These are phyloP conservation scores for Salvator merianae DNA, from an alignment of 2,113 vertebrate genomes.

Conservation along the genomic window DNA sequence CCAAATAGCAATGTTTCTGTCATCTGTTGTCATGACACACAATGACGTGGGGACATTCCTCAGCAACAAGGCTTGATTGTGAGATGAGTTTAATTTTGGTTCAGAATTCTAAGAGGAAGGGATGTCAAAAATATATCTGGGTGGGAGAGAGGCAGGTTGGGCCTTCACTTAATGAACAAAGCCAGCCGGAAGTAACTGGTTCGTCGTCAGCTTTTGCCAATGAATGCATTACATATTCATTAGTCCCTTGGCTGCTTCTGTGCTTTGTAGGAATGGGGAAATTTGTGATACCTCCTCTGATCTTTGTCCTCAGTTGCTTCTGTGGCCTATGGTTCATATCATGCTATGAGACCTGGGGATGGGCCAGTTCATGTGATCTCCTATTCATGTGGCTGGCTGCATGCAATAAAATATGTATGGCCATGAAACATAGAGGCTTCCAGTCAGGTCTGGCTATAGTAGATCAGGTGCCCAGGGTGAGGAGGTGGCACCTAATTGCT, in stretches of 20 bases:
- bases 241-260: slow-evolving; percentile 45
- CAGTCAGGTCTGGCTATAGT: too few relatives aligned
- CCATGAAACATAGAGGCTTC: too few relatives aligned
- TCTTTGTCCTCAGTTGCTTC: background rate
- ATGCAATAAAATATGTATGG: background rate
- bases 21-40: slow-evolving; percentile 78
- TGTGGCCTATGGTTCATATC: background rate
- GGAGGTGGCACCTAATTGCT: too few relatives aligned
- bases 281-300: background rate
- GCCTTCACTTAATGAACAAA: slow-evolving; percentile 57
- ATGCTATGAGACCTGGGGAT: fast-evolving
- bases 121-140: slow-evolving; percentile 66
- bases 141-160: slow-evolving; percentile 60
- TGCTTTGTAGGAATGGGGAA: background rate
- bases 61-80: slow-evolving; percentile 69
- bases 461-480: too few relatives aligned
- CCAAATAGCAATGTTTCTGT: slow-evolving; percentile 75
- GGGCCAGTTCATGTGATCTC: background rate
- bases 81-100: slow-evolving; percentile 77
- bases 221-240: slow-evolving; percentile 57
- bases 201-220: slow-evolving; percentile 59
- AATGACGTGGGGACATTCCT: slow-evolving; percentile 75
- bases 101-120: slow-evolving; percentile 75
- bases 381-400: background rate
- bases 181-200: slow-evolving; percentile 65